Evolutionary conservation across 2,113 vertebrate genomes (phyloP).

Genomic region (Corapipo altera): DNA sequence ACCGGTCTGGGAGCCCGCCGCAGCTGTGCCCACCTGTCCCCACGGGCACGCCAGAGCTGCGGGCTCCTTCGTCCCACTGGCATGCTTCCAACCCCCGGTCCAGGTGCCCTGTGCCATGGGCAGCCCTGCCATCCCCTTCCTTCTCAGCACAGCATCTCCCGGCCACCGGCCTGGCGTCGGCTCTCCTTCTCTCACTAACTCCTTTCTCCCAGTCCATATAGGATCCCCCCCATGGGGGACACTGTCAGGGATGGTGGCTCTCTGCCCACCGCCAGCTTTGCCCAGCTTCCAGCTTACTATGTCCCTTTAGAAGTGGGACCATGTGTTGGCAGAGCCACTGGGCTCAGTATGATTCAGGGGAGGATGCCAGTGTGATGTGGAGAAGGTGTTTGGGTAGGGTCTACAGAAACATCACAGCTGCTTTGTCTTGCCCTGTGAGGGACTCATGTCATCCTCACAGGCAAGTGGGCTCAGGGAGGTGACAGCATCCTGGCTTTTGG

Average conservation of each 20-base stretch:
- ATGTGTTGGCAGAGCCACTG: fast-evolving
- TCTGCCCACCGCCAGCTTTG: not conserved
- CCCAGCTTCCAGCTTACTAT: not conserved
- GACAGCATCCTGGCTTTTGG: fast-evolving
- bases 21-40: slow-evolving; percentile 48
- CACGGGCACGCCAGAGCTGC: not conserved
- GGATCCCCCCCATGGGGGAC: not conserved
- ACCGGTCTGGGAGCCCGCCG: slow-evolving; percentile 65
- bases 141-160: not conserved
- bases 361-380: not conserved
- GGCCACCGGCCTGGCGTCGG: slow-evolving; percentile 4
- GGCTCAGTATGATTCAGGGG: not conserved
- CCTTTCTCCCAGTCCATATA: not conserved
- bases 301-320: not conserved
- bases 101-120: not conserved
- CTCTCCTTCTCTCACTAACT: slow-evolving; percentile 52
- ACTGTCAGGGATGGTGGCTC: slow-evolving; percentile 24
- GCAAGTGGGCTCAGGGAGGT: not conserved
- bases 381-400: not conserved
- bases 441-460: not conserved
- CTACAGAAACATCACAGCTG: not conserved
- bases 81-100: slow-evolving; percentile 5
- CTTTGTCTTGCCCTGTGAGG: not conserved
- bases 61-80: slow-evolving; percentile 44
- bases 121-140: not conserved